A percentile compares a stretch with the other conserved stretches of the same genome.
phyloP scores from a whole-genome alignment of 1,140 invertebrate genomes.

The Drosophila malerkotliana region DNA sequence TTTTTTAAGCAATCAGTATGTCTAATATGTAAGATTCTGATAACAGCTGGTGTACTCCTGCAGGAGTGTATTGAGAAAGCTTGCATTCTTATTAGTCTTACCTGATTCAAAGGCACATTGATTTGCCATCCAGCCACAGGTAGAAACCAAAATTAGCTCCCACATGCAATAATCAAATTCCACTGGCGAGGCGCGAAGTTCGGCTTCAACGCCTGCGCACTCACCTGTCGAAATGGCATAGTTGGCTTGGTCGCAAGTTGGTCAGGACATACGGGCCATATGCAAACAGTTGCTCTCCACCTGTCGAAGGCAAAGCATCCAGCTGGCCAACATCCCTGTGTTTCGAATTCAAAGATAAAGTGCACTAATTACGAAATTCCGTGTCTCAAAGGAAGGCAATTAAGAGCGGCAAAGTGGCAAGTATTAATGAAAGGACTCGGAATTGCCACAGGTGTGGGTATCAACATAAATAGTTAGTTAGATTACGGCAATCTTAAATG shows the following conservation, averaged over 20 bases:
- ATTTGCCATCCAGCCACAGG: conserved; percentile 17
- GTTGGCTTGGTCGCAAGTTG: conserved; percentile 4
- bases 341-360: not conserved
- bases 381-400: conserved; percentile 15
- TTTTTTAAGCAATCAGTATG: no score
- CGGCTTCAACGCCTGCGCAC: conserved; percentile 42
- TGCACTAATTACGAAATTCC: conserved; percentile 33
- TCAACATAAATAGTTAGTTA: not conserved
- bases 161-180: conserved; percentile 18
- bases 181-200: conserved; percentile 4
- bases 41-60: not conserved
- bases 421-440: conserved; percentile 6
- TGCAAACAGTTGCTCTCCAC: conserved; percentile 36
- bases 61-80: not conserved
- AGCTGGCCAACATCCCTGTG: not conserved
- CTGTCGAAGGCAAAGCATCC: conserved; percentile 27
- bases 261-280: conserved; percentile 7
- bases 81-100: conserved; percentile 4
- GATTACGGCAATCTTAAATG: not conserved
- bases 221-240: not conserved
- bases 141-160: conserved; percentile 22
- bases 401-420: conserved; percentile 15
- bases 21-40: not conserved
- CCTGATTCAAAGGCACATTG: not conserved
- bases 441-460: conserved; percentile 2